Conservation (phyloP, 2,113 vertebrate species). For the Rafetus swinhoei region DNA sequence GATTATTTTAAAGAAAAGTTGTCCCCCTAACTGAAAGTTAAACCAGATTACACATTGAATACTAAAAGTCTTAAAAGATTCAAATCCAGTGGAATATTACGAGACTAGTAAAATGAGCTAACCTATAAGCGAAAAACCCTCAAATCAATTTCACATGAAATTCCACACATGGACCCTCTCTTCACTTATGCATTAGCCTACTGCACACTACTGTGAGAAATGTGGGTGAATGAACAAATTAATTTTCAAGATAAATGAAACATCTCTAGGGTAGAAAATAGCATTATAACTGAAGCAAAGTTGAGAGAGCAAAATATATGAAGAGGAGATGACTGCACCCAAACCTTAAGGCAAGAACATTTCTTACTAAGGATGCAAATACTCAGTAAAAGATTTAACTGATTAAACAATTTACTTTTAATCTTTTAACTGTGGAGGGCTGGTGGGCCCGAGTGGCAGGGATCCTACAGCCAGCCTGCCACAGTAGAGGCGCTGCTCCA, state of each 20-base stretch:
- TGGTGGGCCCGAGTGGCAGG: too few species aligned
- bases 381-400: too few species aligned
- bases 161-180: not conserved
- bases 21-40: too few species aligned
- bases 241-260: not conserved
- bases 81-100: not conserved
- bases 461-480: too few species aligned
- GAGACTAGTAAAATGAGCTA: not conserved
- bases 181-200: not conserved
- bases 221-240: not conserved
- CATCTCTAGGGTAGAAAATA: not conserved
- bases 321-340: not conserved
- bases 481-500: too few species aligned
- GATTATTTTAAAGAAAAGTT: not conserved
- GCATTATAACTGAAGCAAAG: not conserved
- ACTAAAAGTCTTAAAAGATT: not conserved
- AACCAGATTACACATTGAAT: too few species aligned
- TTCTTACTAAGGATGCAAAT: too few species aligned
- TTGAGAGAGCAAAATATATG: not conserved
- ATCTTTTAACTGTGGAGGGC: too few species aligned
- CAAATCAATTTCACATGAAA: not conserved
- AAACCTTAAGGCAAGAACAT: not conserved
- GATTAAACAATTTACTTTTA: too few species aligned
- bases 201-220: not conserved
- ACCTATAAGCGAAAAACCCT: not conserved